Evolutionary conservation across 2,888 invertebrate genomes (phyloP), one percentile per base, ranked within the genome.

Genomic region (Mayetiola destructor): DNA sequence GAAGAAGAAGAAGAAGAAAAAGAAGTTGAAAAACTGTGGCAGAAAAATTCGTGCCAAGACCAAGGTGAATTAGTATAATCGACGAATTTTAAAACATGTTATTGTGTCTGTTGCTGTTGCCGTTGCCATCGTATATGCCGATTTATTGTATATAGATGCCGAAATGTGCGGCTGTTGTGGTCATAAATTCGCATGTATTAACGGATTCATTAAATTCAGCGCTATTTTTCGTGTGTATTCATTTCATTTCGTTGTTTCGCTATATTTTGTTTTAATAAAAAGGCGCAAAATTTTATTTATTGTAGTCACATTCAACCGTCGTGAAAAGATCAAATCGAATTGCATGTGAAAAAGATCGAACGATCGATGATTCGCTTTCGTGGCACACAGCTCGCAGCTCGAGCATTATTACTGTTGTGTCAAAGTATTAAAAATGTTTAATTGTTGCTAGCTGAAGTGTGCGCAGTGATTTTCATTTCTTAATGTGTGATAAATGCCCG

Each of bases 41-140:
- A n/a, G n/a, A n/a, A 57, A 53, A 58, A 58, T 58, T 59, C 56
- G 42, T 56, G 57, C 58, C 59, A 59, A 59, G 59, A 59, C 59
- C 59, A 59, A 59, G 59, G 59, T 56, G 40, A 59, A 30, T 40
- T 40, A 30, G 29, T 27, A 56, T 35, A 55, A 9, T 36, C 55
- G 20, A 20, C 23, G 37, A 20, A 55, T 55, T 36, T 55, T 37
- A 16, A 55, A 55, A 36, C 36, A n/a, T 21, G 35, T 55, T 55
- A 21, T 32, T 32, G 20, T 21, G 21, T 16, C n/a, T 39, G 39
- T 16, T 9, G 12, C n/a, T n/a, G n/a, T n/a, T n/a, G n/a, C n/a
- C n/a, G n/a, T n/a, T n/a, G n/a, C n/a, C n/a, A n/a, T n/a, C n/a
- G n/a, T n/a, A n/a, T n/a, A n/a, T n/a, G n/a, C n/a, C n/a, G n/a